Evolutionary conservation across 1,140 invertebrate genomes (phyloP), one percentile per base, ranked within the genome.

Genomic region (Kradibia gibbosae): DNA sequence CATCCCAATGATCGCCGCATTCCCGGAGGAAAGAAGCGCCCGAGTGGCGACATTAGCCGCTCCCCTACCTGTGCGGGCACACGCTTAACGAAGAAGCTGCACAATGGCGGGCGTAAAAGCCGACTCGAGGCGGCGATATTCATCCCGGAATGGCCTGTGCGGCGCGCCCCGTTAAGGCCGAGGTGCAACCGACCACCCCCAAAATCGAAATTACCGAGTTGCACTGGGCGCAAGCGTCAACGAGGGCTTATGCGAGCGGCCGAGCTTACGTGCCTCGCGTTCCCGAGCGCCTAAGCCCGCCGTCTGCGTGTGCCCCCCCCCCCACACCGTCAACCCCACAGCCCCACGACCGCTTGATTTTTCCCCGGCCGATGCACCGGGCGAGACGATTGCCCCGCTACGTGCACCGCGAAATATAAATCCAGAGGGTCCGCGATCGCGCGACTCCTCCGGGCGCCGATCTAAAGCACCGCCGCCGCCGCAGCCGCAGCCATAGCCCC

Each of bases 151-250:
- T 74, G 31, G 53, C 25, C 39, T 3, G 11, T 22, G 53, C 2
- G 11, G 53, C 36, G 48, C 70, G 25, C 36, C 67, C 28, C 15
- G n/a, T n/a, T n/a, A 3, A 55, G n/a, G 42, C 36, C 25, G 42
- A 71, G 48, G 42, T 67, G 62, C 62, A 67, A 39, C 62, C 11
- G 39, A n/a, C n/a, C n/a, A n/a, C n/a, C 80, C 25, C 62, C 62
- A 42, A 80, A 81, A 81, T 81, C 80, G 73, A 81, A 77, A 81
- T 81, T 76, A 76, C 80, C 73, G 71, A 81, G 80, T 81, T 77
- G 57, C 57, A 42, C 28, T 17, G 50, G 42, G 39, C 36, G 71
- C 48, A 31, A 65, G 36, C 36, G 42, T 39, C 78, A 65, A 74
- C 72, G 79, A 75, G 50, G 53, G 55, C 78, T 80, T 70, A 80